Base-by-base conservation (phyloP, 2,113 vertebrate genomes). In the Amazona guildingii region DNA sequence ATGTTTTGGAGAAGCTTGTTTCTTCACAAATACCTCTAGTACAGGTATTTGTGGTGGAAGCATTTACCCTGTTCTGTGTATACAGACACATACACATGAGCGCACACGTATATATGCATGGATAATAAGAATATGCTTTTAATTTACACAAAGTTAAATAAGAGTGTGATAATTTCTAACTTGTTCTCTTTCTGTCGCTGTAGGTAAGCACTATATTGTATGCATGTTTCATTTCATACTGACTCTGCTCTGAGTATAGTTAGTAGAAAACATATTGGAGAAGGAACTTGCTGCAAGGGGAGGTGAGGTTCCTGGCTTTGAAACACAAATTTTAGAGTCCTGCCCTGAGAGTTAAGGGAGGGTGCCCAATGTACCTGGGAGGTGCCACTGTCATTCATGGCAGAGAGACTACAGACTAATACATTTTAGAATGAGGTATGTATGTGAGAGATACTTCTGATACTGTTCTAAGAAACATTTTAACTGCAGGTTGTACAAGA, bases 11-110 rank as follows among this genome's bases (percentile, higher is more conserved):
- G 74, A 70, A 86, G 57, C 41, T 78, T 72, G 2, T 81, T 78
- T 73, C 37, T 67, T 74, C 29, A 61, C 64, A 87, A 16, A 39
- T 54, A 39, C 9, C 43, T 70, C 31, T 44, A 75, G 62, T 55
- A 52, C 67, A 41, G 49, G 63, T 88, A 69, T 83, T 86, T 79
- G 43, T 68, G 57, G 51, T 54, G 16, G 78, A 46, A 67, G 31
- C 18, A 2, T 37, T 70, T 88, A 18, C 17, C 9, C 61, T 64
- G 15, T 23, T 82, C 25, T 54, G 4, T n/a, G n/a, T 55, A 9
- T 68, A 17, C 31, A 59, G 41, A 23, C 11, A 44, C 9, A 10
- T n/a, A 11, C 1, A 37, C 0, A 8, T 0, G 1, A n/a, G 48
- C 16, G 24, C 14, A 13, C 20, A 20, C 24, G 28, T 4, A 11